Evolutionary conservation across 2,888 invertebrate genomes (phyloP), one percentile per base, ranked within the genome.

Genomic region (Cantharis rufa): DNA sequence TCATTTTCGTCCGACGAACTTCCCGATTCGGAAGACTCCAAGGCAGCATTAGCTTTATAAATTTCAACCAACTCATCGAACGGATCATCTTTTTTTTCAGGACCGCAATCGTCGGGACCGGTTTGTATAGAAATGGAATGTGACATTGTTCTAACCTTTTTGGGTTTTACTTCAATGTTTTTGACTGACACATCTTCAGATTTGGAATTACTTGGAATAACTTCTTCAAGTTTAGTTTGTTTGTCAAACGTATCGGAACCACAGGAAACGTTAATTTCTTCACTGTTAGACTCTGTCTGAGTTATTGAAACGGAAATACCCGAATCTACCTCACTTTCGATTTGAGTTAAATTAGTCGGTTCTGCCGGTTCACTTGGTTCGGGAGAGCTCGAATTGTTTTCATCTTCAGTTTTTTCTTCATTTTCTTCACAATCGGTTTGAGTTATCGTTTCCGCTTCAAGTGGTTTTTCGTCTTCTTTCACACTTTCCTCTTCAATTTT

Each of bases 51-150:
- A 16, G 16, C 16, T 7, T 62, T 24, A 16, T 74, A 74, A 70
- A 74, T 62, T 28, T 74, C 48, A 13, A 63, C 24, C 11, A 74
- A 24, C n/a, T 74, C 74, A 7, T 74, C 28, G 3, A 74, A 48
- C 13, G 74, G 74, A 32, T 70, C 70, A 9, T 10, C 7, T 24
- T 15, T 13, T 15, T 72, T 61, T 9, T 7, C n/a, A n/a, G 48
- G n/a, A 48, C 7, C n/a, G 48, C 5, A 48, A 48, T 48, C 48
- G 7, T 48, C 48, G 1, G 48, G 48, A 48, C 48, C 48, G 9
- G 48, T 9, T 48, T 48, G 48, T 48, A 48, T n/a, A n/a, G 48
- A 48, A 48, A 48, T 48, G 7, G 48, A n/a, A 7, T 48, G 48
- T 0, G n/a, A 1, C 48, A n/a, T n/a, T 48, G 48, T n/a, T 48